Evolutionary conservation across 2,888 invertebrate genomes (phyloP).

Genomic region (Shargacucullia verbasci): DNA sequence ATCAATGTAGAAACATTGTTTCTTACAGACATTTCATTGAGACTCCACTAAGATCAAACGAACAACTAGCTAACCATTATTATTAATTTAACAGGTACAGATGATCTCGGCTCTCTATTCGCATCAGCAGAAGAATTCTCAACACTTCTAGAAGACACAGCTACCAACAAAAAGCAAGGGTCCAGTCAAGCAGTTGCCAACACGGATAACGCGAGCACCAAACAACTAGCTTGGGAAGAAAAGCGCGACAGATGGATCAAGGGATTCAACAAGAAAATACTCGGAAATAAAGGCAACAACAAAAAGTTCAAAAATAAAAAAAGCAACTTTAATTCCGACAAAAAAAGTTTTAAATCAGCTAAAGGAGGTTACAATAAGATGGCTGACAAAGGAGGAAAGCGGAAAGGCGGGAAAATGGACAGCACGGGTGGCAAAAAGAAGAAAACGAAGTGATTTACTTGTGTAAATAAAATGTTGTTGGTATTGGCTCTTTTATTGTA

Average conservation of each 20-base stretch:
- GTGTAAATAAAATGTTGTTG: constrained; percentile 32
- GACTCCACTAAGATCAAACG: too few relatives aligned
- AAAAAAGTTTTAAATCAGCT: constrained; percentile 58
- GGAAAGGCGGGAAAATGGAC: constrained; percentile 51
- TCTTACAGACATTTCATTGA: too few relatives aligned
- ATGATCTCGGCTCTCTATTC: constrained; percentile 91
- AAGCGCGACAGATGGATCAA: constrained; percentile 91
- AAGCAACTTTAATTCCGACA: constrained; percentile 47
- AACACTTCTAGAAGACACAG: constrained; percentile 95
- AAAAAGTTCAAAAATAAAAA: constrained; percentile 47
- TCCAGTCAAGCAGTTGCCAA: constrained; percentile 92
- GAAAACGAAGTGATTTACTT: constrained; percentile 68
- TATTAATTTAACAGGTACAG: constrained; percentile 68
- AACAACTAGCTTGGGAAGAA: constrained; percentile 95
- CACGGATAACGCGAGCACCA: constrained; percentile 93
- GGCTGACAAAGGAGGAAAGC: constrained; percentile 42
- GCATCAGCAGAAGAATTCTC: constrained; percentile 97
- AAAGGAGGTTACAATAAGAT: constrained; percentile 66
- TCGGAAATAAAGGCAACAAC: constrained; percentile 69
- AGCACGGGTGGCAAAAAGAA: constrained; percentile 76
- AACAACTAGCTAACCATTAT: too few relatives aligned
- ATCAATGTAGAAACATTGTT: too few relatives aligned
- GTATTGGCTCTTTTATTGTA: constrained; percentile 35
- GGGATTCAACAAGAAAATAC: constrained; percentile 86
- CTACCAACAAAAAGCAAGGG: constrained; percentile 89